Percentiles rank a stretch among this genome's conserved stretches.
phyloP scores from a whole-genome alignment of 2,888 invertebrate genomes.

The Campoletis raptor region DNA sequence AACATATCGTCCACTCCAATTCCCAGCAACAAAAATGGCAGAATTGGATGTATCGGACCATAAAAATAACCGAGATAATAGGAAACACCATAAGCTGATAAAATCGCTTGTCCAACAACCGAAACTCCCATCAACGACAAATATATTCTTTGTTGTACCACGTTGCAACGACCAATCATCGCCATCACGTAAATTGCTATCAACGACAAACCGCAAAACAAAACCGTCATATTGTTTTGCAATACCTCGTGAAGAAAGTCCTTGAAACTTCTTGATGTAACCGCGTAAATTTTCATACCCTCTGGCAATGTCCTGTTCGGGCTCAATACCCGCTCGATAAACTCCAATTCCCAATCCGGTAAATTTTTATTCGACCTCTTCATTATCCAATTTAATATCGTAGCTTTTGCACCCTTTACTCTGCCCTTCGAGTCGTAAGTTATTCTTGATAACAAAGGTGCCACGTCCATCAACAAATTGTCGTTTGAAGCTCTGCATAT shows the following conservation, averaged over 20 bases:
- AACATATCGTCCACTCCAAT: slow-evolving; percentile 85
- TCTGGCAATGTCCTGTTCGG: slow-evolving; percentile 78
- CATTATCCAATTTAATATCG: slow-evolving; percentile 82
- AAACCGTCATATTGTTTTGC: slow-evolving; percentile 80
- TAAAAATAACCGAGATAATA: slow-evolving; percentile 82
- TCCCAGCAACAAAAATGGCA: slow-evolving; percentile 84
- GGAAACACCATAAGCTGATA: slow-evolving; percentile 83
- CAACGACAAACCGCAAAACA: slow-evolving; percentile 82
- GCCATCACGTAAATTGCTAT: slow-evolving; percentile 82
- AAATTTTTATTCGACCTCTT: slow-evolving; percentile 77
- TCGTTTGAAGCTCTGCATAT: slow-evolving; percentile 61
- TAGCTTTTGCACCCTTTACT: slow-evolving; percentile 80
- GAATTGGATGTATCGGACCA: slow-evolving; percentile 83
- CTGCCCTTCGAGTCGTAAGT: slow-evolving; percentile 75
- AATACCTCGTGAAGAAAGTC: slow-evolving; percentile 81
- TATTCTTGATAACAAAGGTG: slow-evolving; percentile 79
- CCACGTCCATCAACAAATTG: slow-evolving; percentile 77
- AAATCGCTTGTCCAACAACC: slow-evolving; percentile 82
- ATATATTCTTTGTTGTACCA: slow-evolving; percentile 82
- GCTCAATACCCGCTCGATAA: slow-evolving; percentile 77
- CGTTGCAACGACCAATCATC: slow-evolving; percentile 83
- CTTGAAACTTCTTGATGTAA: slow-evolving; percentile 81
- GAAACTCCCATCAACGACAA: slow-evolving; percentile 81
- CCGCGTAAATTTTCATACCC: slow-evolving; percentile 80
- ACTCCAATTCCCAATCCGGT: slow-evolving; percentile 80